Conservation (phyloP, 2,797 vertebrate species). For the Poecilia picta region DNA sequence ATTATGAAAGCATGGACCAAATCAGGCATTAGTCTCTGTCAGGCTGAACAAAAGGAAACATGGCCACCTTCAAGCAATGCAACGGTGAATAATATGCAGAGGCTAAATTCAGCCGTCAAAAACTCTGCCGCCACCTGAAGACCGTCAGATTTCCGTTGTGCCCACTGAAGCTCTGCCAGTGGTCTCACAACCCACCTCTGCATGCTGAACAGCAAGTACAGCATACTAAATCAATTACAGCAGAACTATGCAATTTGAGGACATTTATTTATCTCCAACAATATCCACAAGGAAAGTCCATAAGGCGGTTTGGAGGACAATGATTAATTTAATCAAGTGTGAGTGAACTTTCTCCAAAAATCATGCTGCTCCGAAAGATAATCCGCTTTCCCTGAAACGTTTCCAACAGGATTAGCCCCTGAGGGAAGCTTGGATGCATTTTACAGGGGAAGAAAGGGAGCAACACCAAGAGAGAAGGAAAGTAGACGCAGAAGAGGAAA, state of each 20-base stretch:
- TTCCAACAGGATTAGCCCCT: constrained; percentile 80
- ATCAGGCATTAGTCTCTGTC: constrained; percentile 65
- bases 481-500: constrained; percentile 11
- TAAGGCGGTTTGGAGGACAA: constrained; percentile 76
- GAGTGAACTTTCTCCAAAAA: constrained; percentile 81
- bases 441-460: constrained; percentile 49
- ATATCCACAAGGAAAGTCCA: constrained; percentile 69
- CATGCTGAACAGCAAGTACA: constrained; percentile 7
- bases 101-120: constrained; percentile 67
- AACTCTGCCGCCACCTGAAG: constrained; percentile 56
- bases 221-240: constrained; percentile 52
- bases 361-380: constrained; percentile 76
- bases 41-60: constrained; percentile 55
- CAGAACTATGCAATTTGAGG: constrained; percentile 69
- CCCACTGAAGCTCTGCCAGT: constrained; percentile 31
- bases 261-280: constrained; percentile 73
- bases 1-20: constrained; percentile 65
- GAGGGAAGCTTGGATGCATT: constrained; percentile 70
- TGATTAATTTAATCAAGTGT: constrained; percentile 83
- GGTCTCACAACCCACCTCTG: constrained; percentile 13
- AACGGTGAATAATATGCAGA: constrained; percentile 50
- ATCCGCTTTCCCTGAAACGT: constrained; percentile 82
- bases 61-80: constrained; percentile 52
- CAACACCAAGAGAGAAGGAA: constrained; percentile 20
- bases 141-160: constrained; percentile 48